These are phyloP conservation scores for Turritopsis dohrnii DNA, from an alignment of 30 jellyfish, hydroid and myxozoan species.

Conservation along the genomic window DNA sequence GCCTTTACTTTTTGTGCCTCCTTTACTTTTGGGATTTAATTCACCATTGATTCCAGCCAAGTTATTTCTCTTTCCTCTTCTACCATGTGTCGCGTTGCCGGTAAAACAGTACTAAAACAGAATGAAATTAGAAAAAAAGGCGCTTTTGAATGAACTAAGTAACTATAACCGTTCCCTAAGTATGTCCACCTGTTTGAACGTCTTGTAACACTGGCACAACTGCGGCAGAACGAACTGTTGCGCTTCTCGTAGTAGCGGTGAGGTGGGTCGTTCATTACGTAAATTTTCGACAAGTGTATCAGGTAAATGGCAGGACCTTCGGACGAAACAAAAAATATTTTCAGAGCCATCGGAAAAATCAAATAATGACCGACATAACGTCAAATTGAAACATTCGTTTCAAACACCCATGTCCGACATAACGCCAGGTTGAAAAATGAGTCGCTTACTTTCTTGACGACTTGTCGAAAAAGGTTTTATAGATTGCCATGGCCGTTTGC, in stretches of 20 bases:
- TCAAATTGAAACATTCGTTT: not conserved
- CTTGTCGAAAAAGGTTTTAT: slow-evolving; percentile 52
- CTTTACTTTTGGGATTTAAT: not conserved
- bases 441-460: slow-evolving; percentile 62
- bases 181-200: slow-evolving; percentile 63
- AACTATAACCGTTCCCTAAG: too few species aligned
- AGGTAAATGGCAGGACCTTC: slow-evolving; percentile 40
- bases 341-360: too few species aligned
- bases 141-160: too few species aligned
- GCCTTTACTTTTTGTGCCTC: not conserved
- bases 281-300: slow-evolving; percentile 42
- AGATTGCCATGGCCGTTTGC: slow-evolving; percentile 48
- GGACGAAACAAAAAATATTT: not conserved
- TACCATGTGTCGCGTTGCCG: not conserved
- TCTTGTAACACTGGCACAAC: slow-evolving; percentile 41
- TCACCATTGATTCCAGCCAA: not conserved
- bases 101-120: not conserved
- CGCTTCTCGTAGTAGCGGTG: slow-evolving; percentile 66
- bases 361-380: not conserved
- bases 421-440: too few species aligned
- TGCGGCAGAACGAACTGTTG: slow-evolving; percentile 48
- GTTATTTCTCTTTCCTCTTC: not conserved
- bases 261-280: slow-evolving; percentile 55
- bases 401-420: too few species aligned
- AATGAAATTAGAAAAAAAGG: too few species aligned